Conservation (phyloP, 2,797 vertebrate genomes). For the Phalanger gymnotis region DNA sequence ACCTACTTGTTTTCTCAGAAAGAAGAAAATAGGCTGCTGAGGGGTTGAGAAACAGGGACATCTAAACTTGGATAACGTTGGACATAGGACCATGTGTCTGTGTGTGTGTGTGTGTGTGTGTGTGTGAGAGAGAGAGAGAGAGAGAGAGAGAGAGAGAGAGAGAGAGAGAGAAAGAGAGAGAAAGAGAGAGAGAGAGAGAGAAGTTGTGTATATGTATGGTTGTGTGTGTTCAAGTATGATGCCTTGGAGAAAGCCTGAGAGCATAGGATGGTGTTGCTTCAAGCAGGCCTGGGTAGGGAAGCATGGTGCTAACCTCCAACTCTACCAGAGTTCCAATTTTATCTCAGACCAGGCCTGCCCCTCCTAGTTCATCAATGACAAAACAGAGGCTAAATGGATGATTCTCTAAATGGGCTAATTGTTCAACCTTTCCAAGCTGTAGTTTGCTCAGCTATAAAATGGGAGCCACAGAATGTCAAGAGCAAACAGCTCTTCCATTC, state of each 20-base stretch:
- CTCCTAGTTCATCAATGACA: background rate
- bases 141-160: background rate
- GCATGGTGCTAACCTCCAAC: background rate
- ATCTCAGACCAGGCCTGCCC: background rate
- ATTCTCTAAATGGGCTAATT: background rate
- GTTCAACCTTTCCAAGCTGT: background rate
- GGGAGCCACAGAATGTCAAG: background rate
- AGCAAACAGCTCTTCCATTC: background rate
- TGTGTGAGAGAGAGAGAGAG: background rate
- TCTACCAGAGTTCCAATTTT: conserved; percentile 3
- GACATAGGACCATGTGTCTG: background rate
- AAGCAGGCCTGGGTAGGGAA: background rate
- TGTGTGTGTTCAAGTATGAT: background rate
- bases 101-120: background rate
- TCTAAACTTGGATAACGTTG: background rate
- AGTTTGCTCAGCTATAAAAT: background rate
- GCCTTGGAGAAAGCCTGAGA: background rate
- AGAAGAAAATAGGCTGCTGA: conserved; percentile 17
- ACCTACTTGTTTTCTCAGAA: conserved; percentile 19
- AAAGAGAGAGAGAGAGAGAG: background rate
- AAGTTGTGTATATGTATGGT: background rate
- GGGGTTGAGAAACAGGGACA: conserved; percentile 2
- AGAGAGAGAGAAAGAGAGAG: background rate
- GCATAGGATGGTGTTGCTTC: background rate
- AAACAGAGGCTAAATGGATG: background rate